Evolutionary conservation across 2,888 invertebrate species (phyloP).

Genomic region (Pandemis heparana): DNA sequence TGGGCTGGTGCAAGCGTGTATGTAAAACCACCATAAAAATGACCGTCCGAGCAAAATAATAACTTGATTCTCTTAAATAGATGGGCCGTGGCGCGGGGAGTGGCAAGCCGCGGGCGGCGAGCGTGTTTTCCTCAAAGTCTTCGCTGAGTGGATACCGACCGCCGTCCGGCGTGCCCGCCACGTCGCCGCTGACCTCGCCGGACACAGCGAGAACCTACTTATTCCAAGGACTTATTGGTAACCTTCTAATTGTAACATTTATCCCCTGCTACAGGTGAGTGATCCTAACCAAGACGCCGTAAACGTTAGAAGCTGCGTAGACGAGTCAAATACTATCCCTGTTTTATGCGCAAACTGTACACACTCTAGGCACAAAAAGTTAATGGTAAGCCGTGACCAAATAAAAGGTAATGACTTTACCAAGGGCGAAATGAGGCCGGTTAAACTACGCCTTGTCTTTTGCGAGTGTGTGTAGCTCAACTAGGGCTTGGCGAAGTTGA

Average conservation of each 20-base stretch:
- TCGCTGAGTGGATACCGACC: constrained; percentile 94
- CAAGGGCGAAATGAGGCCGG: no score
- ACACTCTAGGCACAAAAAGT: no score
- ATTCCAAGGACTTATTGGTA: constrained; percentile 93
- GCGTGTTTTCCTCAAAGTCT: constrained; percentile 97
- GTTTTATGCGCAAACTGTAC: no score
- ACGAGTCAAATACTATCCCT: no score
- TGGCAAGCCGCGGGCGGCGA: constrained; percentile 92
- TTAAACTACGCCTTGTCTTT: no score
- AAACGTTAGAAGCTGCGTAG: no score
- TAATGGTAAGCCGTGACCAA: no score
- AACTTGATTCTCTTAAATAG: constrained; percentile 53
- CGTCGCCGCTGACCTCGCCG: constrained; percentile 95
- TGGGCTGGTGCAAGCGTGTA: no score
- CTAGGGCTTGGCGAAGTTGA: no score
- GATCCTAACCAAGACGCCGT: no score
- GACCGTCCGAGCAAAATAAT: neutral
- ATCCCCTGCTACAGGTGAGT: neutral
- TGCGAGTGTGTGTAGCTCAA: no score
- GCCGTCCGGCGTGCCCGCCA: constrained; percentile 94
- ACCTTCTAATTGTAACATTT: constrained; percentile 42
- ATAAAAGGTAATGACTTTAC: no score
- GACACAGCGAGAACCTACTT: constrained; percentile 96
- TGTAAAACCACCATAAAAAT: neutral
- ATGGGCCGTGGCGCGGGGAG: constrained; percentile 81